A percentile compares a stretch with the other conserved stretches of the same genome.
phyloP scores from a whole-genome alignment of 2,888 invertebrate genomes.

The Tetranychus truncatus region DNA sequence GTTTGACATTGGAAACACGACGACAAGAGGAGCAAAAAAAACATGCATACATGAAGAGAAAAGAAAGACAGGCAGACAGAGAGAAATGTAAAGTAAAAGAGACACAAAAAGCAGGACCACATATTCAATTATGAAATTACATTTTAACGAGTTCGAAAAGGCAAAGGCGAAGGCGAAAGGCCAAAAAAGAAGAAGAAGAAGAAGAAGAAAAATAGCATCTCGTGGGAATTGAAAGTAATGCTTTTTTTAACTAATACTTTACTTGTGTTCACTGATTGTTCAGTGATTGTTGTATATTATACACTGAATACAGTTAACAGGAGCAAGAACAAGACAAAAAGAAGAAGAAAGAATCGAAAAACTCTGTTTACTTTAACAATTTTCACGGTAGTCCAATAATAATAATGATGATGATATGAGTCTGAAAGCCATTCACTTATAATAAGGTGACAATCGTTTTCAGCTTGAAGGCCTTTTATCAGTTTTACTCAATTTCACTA shows the following conservation, averaged over 20 bases:
- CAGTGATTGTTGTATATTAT: not conserved
- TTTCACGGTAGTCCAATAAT: not conserved
- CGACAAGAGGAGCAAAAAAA: not conserved
- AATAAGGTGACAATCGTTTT: not conserved
- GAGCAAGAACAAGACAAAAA: not conserved
- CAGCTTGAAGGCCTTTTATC: not conserved
- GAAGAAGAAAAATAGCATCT: not conserved
- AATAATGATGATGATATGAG: not conserved
- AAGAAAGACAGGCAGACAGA: not conserved
- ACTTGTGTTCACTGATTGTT: not conserved
- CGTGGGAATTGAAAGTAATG: constrained; percentile 1
- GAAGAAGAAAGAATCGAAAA: not conserved
- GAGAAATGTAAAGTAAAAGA: no score
- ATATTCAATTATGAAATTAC: not conserved
- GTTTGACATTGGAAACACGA: not conserved
- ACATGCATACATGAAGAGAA: not conserved
- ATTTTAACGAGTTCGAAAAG: not conserved
- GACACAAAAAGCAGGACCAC: not conserved
- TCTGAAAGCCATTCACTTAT: not conserved
- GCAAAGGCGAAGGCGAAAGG: not conserved
- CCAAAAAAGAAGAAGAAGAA: not conserved
- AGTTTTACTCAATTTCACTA: not conserved
- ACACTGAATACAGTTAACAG: no score
- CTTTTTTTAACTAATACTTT: not conserved
- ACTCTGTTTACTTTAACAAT: not conserved